These are phyloP conservation scores for Drosophila hamatofila DNA, from an alignment of 2,888 invertebrate species.

Conservation along the genomic window DNA sequence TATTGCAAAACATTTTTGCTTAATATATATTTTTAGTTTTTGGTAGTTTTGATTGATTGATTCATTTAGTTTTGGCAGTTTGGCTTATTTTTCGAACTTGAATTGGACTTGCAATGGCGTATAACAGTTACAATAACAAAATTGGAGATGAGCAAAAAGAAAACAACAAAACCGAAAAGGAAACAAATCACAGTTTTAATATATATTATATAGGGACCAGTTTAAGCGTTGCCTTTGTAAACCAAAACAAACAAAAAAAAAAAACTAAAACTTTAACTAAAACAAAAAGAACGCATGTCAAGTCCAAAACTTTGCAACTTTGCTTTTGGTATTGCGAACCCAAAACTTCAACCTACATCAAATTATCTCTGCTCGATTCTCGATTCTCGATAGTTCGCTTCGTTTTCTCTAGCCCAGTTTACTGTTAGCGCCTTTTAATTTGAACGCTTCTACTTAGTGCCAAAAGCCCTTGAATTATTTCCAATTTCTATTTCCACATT, in stretches of 20 bases:
- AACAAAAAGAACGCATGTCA: not conserved
- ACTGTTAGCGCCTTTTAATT: slow-evolving; percentile 23
- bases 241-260: not conserved
- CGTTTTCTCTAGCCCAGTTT: not conserved
- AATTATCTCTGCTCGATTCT: not conserved
- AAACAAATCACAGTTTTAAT: slow-evolving; percentile 31
- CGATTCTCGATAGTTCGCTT: not conserved
- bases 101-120: slow-evolving; percentile 14
- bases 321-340: not conserved
- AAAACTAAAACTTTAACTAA: not conserved
- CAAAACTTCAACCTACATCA: not conserved
- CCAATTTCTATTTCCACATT: slow-evolving; percentile 27
- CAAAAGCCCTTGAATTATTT: not conserved
- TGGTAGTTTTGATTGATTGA: slow-evolving; percentile 15
- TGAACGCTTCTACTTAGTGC: slow-evolving; percentile 27
- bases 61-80: slow-evolving; percentile 11
- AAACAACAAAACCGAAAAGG: not conserved
- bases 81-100: slow-evolving; percentile 2
- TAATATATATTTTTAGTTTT: not conserved
- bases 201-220: slow-evolving; percentile 67
- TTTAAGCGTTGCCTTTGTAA: slow-evolving; percentile 70
- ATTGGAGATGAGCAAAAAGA: not conserved
- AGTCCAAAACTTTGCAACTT: not conserved
- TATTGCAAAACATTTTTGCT: slow-evolving; percentile 18
- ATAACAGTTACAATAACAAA: slow-evolving; percentile 13